A percentile compares a stretch with the other conserved stretches of the same genome.
These are phyloP conservation scores for Phenganax marumi DNA, from an alignment of 92 coral and sea anemone genomes.

Conservation along the genomic window DNA sequence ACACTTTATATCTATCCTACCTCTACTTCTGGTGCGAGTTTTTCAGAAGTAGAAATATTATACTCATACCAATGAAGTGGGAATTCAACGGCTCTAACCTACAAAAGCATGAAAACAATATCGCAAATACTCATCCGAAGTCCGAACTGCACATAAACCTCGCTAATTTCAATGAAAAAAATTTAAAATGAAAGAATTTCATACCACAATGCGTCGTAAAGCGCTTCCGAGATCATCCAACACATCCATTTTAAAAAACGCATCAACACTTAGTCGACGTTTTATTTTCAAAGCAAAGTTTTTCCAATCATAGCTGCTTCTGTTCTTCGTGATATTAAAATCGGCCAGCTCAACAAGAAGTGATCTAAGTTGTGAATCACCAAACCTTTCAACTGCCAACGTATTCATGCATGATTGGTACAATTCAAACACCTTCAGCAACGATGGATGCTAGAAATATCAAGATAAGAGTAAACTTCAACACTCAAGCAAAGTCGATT, in stretches of 20 bases:
- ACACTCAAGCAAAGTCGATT: no score
- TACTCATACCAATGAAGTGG: background rate
- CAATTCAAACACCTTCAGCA: conserved; percentile 29
- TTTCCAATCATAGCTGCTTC: conserved; percentile 5
- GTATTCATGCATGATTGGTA: conserved; percentile 37
- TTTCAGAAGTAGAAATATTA: background rate
- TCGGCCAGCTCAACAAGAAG: conserved; percentile 3
- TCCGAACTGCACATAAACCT: background rate
- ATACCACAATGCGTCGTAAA: conserved; percentile 33
- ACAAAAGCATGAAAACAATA: background rate
- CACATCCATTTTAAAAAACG: background rate
- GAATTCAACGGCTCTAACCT: conserved; percentile 9
- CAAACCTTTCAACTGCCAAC: conserved; percentile 15
- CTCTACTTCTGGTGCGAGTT: background rate
- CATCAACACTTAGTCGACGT: conserved; percentile 6
- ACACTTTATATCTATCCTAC: background rate
- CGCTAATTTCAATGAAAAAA: background rate
- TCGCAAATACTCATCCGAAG: background rate
- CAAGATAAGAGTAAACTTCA: background rate
- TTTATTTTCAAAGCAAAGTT: conserved; percentile 30
- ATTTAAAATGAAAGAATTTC: background rate
- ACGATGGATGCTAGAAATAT: conserved; percentile 13
- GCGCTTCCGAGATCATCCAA: conserved; percentile 14
- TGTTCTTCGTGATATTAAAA: conserved; percentile 2
- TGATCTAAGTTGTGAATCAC: conserved; percentile 19